phyloP scores from a whole-genome alignment of 2,888 invertebrate species.

The Pyrocoelia pectoralis region DNA sequence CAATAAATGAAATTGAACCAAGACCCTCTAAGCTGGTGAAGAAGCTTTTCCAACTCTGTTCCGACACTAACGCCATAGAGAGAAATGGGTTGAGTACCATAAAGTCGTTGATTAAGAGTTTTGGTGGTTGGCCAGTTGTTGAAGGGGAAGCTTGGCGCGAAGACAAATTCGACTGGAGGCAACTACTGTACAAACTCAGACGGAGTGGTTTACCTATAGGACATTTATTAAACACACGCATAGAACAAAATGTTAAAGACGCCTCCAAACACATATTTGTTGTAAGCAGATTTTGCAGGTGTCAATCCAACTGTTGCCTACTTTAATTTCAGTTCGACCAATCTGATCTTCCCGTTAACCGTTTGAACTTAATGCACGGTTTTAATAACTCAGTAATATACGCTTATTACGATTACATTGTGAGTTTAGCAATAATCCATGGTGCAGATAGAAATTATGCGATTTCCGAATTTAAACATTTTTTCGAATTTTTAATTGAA shows the following conservation, averaged over 20 bases:
- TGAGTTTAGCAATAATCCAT: constrained; percentile 83
- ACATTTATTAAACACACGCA: constrained; percentile 24
- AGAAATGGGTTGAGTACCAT: constrained; percentile 71
- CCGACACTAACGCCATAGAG: constrained; percentile 58
- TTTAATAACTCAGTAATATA: constrained; percentile 83
- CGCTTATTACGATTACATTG: constrained; percentile 86
- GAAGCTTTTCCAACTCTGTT: constrained; percentile 10
- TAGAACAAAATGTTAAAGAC: constrained; percentile 37
- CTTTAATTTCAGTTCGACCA: constrained; percentile 76
- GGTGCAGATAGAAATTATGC: constrained; percentile 80
- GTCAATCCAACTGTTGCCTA: not conserved
- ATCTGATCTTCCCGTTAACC: constrained; percentile 81
- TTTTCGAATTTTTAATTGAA: constrained; percentile 86
- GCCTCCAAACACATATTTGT: constrained; percentile 30
- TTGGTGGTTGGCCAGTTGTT: constrained; percentile 63
- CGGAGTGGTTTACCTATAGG: constrained; percentile 26
- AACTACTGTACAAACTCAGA: constrained; percentile 11
- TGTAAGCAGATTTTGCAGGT: constrained; percentile 19
- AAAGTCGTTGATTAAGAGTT: constrained; percentile 52
- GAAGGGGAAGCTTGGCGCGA: constrained; percentile 16
- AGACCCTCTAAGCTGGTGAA: not conserved
- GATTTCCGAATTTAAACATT: constrained; percentile 74
- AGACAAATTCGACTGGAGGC: constrained; percentile 12
- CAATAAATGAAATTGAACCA: constrained; percentile 38
- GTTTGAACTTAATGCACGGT: constrained; percentile 86